These are phyloP conservation scores for Drepanosiphum platanoidis DNA, from an alignment of 2,888 invertebrate species.

Conservation along the genomic window DNA sequence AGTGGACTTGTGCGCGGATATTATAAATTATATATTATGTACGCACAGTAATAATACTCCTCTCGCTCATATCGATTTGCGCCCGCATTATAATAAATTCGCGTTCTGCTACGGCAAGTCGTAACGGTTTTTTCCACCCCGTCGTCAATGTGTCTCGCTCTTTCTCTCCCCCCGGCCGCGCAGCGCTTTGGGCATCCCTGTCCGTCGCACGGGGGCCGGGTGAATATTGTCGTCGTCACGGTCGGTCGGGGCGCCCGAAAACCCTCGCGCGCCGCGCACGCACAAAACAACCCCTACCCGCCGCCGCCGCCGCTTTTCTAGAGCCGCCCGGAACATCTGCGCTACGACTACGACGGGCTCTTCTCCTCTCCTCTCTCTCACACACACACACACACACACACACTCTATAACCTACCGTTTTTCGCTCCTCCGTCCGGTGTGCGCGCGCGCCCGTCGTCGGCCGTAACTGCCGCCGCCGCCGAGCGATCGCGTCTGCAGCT, in stretches of 20 bases:
- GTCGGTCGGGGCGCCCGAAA: constrained; percentile 55
- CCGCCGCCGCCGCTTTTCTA: neutral
- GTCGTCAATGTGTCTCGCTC: too few species aligned
- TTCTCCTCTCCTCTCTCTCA: neutral
- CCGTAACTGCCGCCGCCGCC: constrained; percentile 9
- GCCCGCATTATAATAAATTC: constrained; percentile 24
- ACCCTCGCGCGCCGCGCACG: constrained; percentile 39
- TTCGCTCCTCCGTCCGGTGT: constrained; percentile 43
- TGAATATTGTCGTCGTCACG: constrained; percentile 53
- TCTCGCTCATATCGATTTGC: neutral
- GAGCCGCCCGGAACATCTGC: constrained; percentile 47
- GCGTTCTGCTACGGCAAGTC: neutral
- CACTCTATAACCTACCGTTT: neutral
- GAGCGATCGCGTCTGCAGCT: constrained; percentile 31
- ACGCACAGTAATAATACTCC: too few species aligned
- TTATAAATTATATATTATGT: neutral
- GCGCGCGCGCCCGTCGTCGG: constrained; percentile 19
- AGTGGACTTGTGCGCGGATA: neutral
- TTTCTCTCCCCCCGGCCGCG: neutral
- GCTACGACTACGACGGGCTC: neutral
- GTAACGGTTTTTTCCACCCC: constrained; percentile 51
- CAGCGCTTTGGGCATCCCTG: constrained; percentile 59
- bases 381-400: neutral
- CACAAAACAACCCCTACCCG: constrained; percentile 58
- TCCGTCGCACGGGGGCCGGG: constrained; percentile 35